These are phyloP conservation scores for Novumbra hubbsi DNA, from an alignment of 2,797 vertebrate genomes.

Conservation along the genomic window DNA sequence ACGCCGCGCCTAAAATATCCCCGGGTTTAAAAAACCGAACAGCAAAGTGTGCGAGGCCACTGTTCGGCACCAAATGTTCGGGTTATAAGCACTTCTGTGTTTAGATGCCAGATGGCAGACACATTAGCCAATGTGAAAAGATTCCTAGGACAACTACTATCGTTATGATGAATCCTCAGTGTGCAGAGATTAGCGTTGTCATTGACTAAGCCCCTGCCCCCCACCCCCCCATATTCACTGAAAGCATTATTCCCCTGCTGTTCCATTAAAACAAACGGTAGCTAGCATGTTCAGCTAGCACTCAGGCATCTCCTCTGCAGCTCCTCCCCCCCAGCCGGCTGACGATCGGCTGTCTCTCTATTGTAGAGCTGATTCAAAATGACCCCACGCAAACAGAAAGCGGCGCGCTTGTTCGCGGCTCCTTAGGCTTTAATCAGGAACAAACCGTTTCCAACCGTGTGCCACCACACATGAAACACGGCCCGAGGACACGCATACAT, in stretches of 20 bases:
- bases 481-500: conserved; percentile 19
- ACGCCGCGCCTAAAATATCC: conserved; percentile 39
- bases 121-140: conserved; percentile 37
- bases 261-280: too few species aligned
- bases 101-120: conserved; percentile 27
- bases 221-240: too few species aligned
- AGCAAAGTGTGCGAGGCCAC: not conserved
- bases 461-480: conserved; percentile 6
- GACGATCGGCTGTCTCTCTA: conserved; percentile 46
- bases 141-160: conserved; percentile 23
- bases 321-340: conserved; percentile 11
- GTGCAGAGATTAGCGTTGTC: conserved; percentile 12
- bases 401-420: not conserved
- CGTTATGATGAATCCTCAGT: conserved; percentile 30
- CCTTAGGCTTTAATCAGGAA: conserved; percentile 14
- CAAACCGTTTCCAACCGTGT: conserved; percentile 25
- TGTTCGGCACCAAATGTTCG: conserved; percentile 19
- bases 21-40: conserved; percentile 9
- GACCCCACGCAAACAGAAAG: conserved; percentile 10
- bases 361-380: conserved; percentile 37
- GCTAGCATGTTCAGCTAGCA: too few species aligned
- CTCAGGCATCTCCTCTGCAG: too few species aligned
- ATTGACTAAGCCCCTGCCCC: not conserved
- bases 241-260: too few species aligned
- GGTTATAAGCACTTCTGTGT: conserved; percentile 38